Evolutionary conservation across 2,113 vertebrate genomes (phyloP), one percentile per base, ranked within the genome.

Genomic region (Scortum barcoo): DNA sequence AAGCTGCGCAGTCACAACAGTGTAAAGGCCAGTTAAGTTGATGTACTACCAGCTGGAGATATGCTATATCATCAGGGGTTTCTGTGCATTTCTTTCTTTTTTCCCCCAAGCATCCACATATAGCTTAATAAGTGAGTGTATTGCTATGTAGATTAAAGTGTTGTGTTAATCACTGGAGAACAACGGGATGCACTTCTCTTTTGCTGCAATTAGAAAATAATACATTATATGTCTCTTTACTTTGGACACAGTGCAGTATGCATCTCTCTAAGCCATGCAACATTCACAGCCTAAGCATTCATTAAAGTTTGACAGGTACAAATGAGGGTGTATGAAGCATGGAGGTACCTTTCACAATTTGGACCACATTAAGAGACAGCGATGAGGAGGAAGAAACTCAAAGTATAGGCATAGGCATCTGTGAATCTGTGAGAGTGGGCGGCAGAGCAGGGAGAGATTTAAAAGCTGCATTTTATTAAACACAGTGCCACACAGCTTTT

Each of bases 271-370:
- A 16, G 51, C 36, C 67, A 69, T 86, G 68, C 69, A 87, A 80
- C 42, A 86, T 91, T 79, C 63, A 86, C 67, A 66, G 20, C 20
- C 28, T 20, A n/a, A 76, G 77, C 76, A 72, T 81, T 86, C 44
- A 84, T 85, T 82, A 86, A 78, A 48, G 53, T 88, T 71, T 74
- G 76, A 85, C 77, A 57, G 70, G 28, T 75, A 87, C 69, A 86
- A 87, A 88, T 61, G 81, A 83, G 48, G 42, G 22, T 10, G 48
- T 9, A 40, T 50, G 50, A 72, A 30, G 57, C 28, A 24, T 50
- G n/a, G 22, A 58, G 48, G 44, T 72, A 48, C 80, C 51, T 71
- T 79, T 71, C 42, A 74, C 38, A 46, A 56, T n/a, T 72, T 58
- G 30, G 38, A 61, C 24, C 54, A 33, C 14, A 50, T 44, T 28